Base-by-base conservation (phyloP, 2,113 vertebrate species). In the Sterna hirundo region DNA sequence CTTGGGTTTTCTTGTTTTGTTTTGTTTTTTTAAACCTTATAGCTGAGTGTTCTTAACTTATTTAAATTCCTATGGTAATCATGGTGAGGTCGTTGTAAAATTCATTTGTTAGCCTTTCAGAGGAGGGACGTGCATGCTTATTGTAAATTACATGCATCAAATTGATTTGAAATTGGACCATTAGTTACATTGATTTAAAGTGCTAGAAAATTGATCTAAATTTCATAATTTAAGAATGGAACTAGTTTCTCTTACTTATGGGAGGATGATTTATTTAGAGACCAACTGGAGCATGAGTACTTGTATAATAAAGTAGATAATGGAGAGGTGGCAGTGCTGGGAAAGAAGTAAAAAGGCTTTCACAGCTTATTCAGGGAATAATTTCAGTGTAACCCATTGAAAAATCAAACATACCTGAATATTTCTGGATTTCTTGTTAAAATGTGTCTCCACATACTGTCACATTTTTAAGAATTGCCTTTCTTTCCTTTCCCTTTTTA, bases 171-270 rank as follows among this genome's bases (percentile, higher is more conserved):
- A 97, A 96, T 92, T 94, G 90, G 88, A 66, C 91, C 88, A 96
- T 96, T 97, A 96, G 85, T 96, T 94, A 93, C 78, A 91, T 84
- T 97, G 96, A 98, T 96, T 96, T 97, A 92, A 97, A 96, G 81
- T 95, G 83, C 95, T 81, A 97, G 95, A 96, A 98, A 96, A 98
- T 96, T 96, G 82, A 94, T 96, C 85, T 92, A 93, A 96, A 97
- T 96, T 97, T 97, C 92, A 91, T 97, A 95, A 97, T 96, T 96
- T 90, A 94, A 86, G 93, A 96, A 86, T 92, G 88, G 71, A 95
- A 91, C 87, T 79, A 93, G 89, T 94, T 96, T 96, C 64, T 96
- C 80, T 89, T 96, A 90, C 72, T 96, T 96, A 86, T 1, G 30
- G 58, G 57, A 89, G 22, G 80, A 72, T 96, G 94, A 96, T 97